These are phyloP conservation scores for Sphyrna mokarran DNA, from an alignment of 2,113 vertebrate genomes.

Conservation along the genomic window DNA sequence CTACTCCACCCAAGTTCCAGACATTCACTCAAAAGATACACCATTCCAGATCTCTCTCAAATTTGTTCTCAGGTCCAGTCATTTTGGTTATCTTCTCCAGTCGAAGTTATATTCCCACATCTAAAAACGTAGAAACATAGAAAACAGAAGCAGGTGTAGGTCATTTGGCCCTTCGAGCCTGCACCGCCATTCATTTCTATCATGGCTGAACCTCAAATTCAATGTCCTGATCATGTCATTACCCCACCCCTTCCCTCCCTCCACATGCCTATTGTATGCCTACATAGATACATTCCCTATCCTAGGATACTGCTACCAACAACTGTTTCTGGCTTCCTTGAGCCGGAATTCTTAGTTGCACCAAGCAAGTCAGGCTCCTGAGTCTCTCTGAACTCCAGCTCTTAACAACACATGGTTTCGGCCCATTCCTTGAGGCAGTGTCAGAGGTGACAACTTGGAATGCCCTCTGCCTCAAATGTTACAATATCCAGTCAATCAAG, in stretches of 20 bases:
- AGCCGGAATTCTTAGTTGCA: neutral
- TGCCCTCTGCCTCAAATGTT: neutral
- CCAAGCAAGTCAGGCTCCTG: neutral
- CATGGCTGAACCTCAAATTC: too few relatives aligned
- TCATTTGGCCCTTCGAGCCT: too few relatives aligned
- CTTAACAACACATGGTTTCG: neutral
- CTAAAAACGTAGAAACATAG: neutral
- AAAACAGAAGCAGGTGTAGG: too few relatives aligned
- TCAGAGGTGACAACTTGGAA: neutral
- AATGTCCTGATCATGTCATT: too few relatives aligned
- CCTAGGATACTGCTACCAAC: neutral
- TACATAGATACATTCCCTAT: neutral
- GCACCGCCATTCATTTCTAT: too few relatives aligned
- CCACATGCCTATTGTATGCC: too few relatives aligned
- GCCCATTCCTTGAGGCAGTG: neutral
- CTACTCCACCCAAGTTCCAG: too few relatives aligned
- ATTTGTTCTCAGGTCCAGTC: neutral
- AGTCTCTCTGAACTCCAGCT: neutral
- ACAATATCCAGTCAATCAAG: neutral
- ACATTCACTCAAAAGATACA: neutral
- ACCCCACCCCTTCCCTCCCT: too few relatives aligned
- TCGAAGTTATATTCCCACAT: neutral
- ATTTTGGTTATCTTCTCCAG: neutral
- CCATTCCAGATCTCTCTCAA: neutral
- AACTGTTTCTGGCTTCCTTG: neutral